phyloP scores from a whole-genome alignment of 2,888 invertebrate genomes.

The Plagodis dolabraria region DNA sequence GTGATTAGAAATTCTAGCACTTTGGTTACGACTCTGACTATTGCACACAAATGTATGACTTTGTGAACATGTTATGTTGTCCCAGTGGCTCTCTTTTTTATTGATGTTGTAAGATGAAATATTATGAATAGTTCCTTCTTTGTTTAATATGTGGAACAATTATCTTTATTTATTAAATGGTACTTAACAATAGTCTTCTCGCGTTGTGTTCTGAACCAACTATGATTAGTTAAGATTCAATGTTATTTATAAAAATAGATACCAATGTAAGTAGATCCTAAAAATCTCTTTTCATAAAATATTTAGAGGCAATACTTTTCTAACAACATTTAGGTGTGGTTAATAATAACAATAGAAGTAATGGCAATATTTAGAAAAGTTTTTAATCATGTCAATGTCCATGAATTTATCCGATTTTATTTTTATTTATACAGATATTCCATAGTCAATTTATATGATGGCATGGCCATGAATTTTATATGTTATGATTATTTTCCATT shows the following conservation, averaged over 20 bases:
- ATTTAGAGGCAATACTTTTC: constrained; percentile 82
- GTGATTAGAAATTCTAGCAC: constrained; percentile 77
- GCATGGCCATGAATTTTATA: constrained; percentile 70
- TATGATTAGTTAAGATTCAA: constrained; percentile 62
- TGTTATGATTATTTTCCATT: constrained; percentile 64
- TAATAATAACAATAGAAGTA: constrained; percentile 77
- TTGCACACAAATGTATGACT: constrained; percentile 64
- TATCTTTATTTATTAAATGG: constrained; percentile 64
- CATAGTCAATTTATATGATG: constrained; percentile 58
- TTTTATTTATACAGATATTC: constrained; percentile 66
- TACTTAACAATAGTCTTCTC: constrained; percentile 68
- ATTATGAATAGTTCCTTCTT: constrained; percentile 57
- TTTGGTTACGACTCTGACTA: constrained; percentile 68
- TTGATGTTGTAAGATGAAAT: constrained; percentile 35
- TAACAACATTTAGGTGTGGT: constrained; percentile 80
- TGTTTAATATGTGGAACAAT: constrained; percentile 46
- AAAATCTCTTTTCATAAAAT: constrained; percentile 73
- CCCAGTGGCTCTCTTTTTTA: constrained; percentile 66
- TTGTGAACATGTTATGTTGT: constrained; percentile 53
- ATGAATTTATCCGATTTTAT: constrained; percentile 54
- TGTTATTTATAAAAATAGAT: constrained; percentile 58
- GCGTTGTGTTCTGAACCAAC: constrained; percentile 60
- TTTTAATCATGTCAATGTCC: constrained; percentile 62
- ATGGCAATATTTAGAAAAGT: constrained; percentile 74
- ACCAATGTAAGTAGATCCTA: constrained; percentile 72